Conservation (phyloP, 2,888 invertebrate genomes). For the Tinea pellionella region DNA sequence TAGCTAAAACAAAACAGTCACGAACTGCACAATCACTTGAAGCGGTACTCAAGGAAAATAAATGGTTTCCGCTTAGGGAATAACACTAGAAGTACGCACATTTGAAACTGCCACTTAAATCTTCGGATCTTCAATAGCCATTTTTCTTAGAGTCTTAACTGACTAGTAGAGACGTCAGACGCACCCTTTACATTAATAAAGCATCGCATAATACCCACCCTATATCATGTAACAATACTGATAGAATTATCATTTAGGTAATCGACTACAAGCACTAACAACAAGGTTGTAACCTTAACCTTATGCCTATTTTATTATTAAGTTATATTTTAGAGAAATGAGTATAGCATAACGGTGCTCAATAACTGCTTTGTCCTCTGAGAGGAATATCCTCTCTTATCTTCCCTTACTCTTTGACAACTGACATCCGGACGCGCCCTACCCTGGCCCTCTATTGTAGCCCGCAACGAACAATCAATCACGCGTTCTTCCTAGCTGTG, state of each 20-base stretch:
- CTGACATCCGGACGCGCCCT: slow-evolving; percentile 19
- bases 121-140: slow-evolving; percentile 63
- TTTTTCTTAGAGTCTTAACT: slow-evolving; percentile 59
- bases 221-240: background rate
- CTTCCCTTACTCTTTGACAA: background rate
- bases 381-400: background rate
- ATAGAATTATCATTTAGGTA: background rate
- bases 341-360: too few relatives aligned
- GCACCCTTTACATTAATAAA: slow-evolving; percentile 45
- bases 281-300: too few relatives aligned
- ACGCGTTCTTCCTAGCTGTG: slow-evolving; percentile 52
- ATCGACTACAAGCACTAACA: too few relatives aligned
- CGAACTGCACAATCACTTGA: slow-evolving; percentile 1
- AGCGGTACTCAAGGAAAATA: slow-evolving; percentile 35
- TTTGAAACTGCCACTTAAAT: slow-evolving; percentile 67
- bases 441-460: slow-evolving; percentile 26
- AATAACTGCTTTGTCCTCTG: background rate
- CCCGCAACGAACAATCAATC: slow-evolving; percentile 59
- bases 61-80: slow-evolving; percentile 66
- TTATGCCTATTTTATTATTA: too few relatives aligned
- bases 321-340: too few relatives aligned
- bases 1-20: slow-evolving; percentile 10
- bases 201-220: slow-evolving; percentile 16
- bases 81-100: slow-evolving; percentile 68
- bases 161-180: slow-evolving; percentile 28